Percentiles rank a stretch among this genome's conserved stretches.
Evolutionary conservation across 2,888 invertebrate genomes (phyloP).

Genomic region (Patella ulyssiponensis): DNA sequence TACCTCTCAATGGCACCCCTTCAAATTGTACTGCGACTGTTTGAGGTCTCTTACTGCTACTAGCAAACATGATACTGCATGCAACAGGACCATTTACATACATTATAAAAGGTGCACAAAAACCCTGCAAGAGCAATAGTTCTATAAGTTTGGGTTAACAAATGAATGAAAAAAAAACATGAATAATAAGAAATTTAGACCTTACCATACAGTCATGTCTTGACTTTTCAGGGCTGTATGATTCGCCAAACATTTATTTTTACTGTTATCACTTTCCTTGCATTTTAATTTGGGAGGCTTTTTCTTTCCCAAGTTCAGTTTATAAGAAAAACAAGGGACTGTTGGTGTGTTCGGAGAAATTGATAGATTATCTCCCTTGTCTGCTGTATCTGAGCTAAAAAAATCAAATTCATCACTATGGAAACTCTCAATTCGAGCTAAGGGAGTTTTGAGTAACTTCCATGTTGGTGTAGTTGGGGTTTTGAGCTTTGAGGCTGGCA

Average conservation of each 20-base stretch:
- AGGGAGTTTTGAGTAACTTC: conserved; percentile 61
- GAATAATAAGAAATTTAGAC: too few relatives aligned
- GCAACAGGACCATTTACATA: too few relatives aligned
- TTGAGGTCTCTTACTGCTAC: too few relatives aligned
- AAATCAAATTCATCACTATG: conserved; percentile 66
- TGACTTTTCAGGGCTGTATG: not conserved
- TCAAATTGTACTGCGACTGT: too few relatives aligned
- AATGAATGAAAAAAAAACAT: too few relatives aligned
- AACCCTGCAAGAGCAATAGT: too few relatives aligned
- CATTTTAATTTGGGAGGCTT: conserved; percentile 54
- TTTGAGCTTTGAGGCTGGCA: conserved; percentile 29
- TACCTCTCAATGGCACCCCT: too few relatives aligned
- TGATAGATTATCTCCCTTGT: conserved; percentile 47
- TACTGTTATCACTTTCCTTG: not conserved
- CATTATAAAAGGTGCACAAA: too few relatives aligned
- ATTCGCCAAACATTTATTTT: not conserved
- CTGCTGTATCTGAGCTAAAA: conserved; percentile 45
- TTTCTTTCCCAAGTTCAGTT: conserved; percentile 54
- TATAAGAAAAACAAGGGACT: conserved; percentile 64
- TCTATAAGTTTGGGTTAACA: too few relatives aligned
- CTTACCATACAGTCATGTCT: conserved; percentile 16
- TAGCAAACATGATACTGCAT: too few relatives aligned
- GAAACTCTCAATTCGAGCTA: conserved; percentile 67
- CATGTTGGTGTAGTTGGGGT: conserved; percentile 59
- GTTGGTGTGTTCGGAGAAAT: conserved; percentile 61